Evolutionary conservation across 2,888 invertebrate genomes (phyloP), one percentile per base, ranked within the genome.

Genomic region (Andricus quercusramuli): DNA sequence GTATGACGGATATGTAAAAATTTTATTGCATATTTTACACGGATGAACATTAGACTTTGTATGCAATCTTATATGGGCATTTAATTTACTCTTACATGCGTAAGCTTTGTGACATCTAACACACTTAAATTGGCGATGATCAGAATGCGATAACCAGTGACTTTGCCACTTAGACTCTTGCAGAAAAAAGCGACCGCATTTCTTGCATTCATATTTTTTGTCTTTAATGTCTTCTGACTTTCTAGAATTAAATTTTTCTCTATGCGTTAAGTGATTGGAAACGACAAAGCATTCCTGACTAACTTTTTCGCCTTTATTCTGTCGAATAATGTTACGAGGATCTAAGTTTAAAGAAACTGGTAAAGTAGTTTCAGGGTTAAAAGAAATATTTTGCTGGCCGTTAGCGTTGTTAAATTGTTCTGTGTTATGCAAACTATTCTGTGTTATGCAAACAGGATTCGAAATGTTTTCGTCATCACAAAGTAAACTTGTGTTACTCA

Each of bases 1-100:
- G 70, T 93, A 93, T 0, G 93, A 93, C 0, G 92, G 93, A 85
- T 93, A 93, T 0, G 92, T 84, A 83, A 93, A 93, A 62, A 89
- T 88, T 82, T 93, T 93, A 22, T 92, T 89, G 82, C 93, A 93
- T 13, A 92, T 83, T 51, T 88, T 88, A 78, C 93, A 93, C 5
- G 88, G 90, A 82, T 93, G 90, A 47, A 92, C 85, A 74, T 92
- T 90, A 3, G 88, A 90, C 80, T 87, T 87, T 0, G 92, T 91
- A 78, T 93, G 93, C 8, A 93, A 77, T 79, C 91, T 88, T 68
- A 88, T 82, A 51, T 93, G 93, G 15, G 93, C 92, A 77, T 90
- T 91, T 20, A 93, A 82, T 84, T 93, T 93, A 82, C 92, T 93
- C 64, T 90, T 92, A 0, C 92, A 90, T 0, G 91, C 86, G 62